Evolutionary conservation across 2,797 vertebrate species (phyloP), one percentile per base, ranked within the genome.

Genomic region (Neopelma chrysocephalum): DNA sequence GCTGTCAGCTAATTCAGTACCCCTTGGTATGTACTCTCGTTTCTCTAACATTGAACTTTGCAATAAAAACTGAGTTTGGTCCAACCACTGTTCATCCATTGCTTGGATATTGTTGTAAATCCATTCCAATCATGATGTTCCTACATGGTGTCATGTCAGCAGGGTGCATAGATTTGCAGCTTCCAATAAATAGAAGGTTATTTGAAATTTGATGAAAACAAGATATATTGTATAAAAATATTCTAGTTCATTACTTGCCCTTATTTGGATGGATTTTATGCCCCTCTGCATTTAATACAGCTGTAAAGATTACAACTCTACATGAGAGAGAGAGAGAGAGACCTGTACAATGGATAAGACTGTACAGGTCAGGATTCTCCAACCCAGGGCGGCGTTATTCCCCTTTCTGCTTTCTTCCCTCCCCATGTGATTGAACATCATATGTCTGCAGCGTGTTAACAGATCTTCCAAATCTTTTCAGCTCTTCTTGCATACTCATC

Each of bases 241-340:
- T 51, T 60, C 43, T 27, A 77, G 26, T 56, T 79, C 7, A 25
- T 60, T 82, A 47, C 53, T 92, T 83, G 13, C 3, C 65, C 69
- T 81, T 91, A 90, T 94, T 90, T 90, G 66, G 69, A n/a, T 82
- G 12, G 32, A 34, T 82, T 92, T 77, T 81, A 40, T 56, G 36
- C 15, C 31, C 10, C 9, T 45, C 40, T 70, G 15, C 5, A 48
- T 65, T 91, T 88, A 48, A 54, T 32, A 48, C 1, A 84, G 22
- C 19, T 65, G 18, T 56, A 72, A 83, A 1, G 2, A 83, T 45
- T 61, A 36, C 42, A 79, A 15, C 13, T 42, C 12, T 56, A 4
- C 9, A 31, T 6, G 4, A 87, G 15, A 71, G 0, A 70, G 6
- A 4, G 36, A 90, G 4, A 48, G 27, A 89, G 1, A 89, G 73